These are phyloP conservation scores for Dryadula phaetusa DNA, from an alignment of 2,888 invertebrate species.

Conservation along the genomic window DNA sequence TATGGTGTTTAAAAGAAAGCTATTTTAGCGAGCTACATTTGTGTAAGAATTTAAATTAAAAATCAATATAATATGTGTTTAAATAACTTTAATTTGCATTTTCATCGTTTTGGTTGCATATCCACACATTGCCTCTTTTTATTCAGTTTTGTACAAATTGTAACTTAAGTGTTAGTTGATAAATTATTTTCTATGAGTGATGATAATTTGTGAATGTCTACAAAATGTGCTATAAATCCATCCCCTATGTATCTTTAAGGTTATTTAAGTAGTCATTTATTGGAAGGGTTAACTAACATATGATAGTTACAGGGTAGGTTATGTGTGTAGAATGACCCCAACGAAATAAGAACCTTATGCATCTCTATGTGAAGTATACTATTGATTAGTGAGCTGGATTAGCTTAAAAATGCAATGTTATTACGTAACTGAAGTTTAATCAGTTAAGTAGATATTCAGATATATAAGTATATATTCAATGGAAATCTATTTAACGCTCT, in stretches of 20 bases:
- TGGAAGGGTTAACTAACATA: slow-evolving; percentile 57
- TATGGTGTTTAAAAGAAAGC: slow-evolving; percentile 19
- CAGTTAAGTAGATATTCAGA: slow-evolving; percentile 14
- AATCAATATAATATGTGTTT: background rate
- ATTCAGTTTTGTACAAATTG: slow-evolving; percentile 30
- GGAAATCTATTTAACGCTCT: slow-evolving; percentile 1
- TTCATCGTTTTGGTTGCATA: background rate
- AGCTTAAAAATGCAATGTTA: slow-evolving; percentile 6
- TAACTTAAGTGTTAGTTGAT: slow-evolving; percentile 20
- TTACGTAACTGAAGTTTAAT: slow-evolving; percentile 7
- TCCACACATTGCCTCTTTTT: slow-evolving; percentile 13
- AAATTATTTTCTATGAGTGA: slow-evolving; percentile 32
- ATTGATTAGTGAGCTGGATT: slow-evolving; percentile 48
- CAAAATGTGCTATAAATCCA: slow-evolving; percentile 64
- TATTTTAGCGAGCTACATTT: background rate
- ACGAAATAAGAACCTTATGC: slow-evolving; percentile 59
- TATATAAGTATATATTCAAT: too few species aligned
- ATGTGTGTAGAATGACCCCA: slow-evolving; percentile 70
- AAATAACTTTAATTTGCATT: background rate
- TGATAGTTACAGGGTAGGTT: slow-evolving; percentile 74
- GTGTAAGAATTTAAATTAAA: background rate
- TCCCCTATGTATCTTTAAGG: slow-evolving; percentile 49
- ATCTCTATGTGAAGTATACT: slow-evolving; percentile 49
- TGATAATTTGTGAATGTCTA: slow-evolving; percentile 46
- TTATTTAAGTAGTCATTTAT: slow-evolving; percentile 34